Evolutionary conservation across 1,140 invertebrate species (phyloP).

Genomic region (Penaeus japonicus): DNA sequence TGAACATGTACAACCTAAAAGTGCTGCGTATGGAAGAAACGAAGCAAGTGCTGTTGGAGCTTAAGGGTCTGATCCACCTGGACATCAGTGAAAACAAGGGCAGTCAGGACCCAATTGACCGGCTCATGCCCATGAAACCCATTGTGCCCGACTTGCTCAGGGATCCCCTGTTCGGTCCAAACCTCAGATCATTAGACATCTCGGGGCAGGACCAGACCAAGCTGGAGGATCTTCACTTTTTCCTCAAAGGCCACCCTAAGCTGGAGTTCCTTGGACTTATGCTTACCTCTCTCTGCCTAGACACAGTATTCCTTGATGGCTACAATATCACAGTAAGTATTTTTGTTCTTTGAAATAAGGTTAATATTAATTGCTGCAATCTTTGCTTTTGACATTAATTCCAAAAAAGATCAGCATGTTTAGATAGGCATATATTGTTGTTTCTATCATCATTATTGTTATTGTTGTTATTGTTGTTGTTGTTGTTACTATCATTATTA

Average conservation of each 20-base stretch:
- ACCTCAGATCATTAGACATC: constrained; percentile 75
- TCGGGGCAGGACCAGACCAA: constrained; percentile 73
- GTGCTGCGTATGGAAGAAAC: constrained; percentile 65
- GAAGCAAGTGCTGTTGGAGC: constrained; percentile 69
- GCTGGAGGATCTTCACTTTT: constrained; percentile 67
- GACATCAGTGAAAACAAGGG: constrained; percentile 74
- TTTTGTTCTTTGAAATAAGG: background rate
- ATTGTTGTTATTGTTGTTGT: too few relatives aligned
- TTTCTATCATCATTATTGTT: too few relatives aligned
- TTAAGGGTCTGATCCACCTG: constrained; percentile 71
- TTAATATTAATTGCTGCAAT: too few relatives aligned
- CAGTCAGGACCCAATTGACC: constrained; percentile 65
- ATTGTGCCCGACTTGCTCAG: constrained; percentile 68
- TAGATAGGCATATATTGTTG: too few relatives aligned
- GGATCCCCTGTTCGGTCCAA: constrained; percentile 68
- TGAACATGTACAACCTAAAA: constrained; percentile 75
- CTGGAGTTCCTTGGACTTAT: constrained; percentile 73
- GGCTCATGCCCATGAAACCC: constrained; percentile 64
- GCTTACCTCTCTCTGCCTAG: constrained; percentile 71
- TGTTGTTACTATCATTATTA: too few relatives aligned
- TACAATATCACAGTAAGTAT: constrained; percentile 59
- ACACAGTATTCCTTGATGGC: constrained; percentile 67
- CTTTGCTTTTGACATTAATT: background rate
- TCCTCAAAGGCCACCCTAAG: constrained; percentile 67
- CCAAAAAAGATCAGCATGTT: background rate